phyloP scores from a whole-genome alignment of 2,888 invertebrate genomes.

The Xestia sexstrigata region DNA sequence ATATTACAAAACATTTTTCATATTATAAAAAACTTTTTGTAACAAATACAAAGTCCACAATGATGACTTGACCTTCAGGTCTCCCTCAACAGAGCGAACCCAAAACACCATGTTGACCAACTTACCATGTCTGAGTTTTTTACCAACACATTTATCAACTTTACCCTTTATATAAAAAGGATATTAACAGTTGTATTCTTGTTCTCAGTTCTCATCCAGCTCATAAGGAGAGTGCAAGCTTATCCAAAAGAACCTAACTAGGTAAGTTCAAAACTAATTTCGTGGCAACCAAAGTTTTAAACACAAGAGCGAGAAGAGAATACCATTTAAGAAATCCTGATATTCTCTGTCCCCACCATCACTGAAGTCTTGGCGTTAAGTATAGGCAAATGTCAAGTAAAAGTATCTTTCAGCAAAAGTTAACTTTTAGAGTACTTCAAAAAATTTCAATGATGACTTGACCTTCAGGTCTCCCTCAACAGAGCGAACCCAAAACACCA shows the following conservation, averaged over 20 bases:
- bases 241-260: background rate
- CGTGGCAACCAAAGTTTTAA: background rate
- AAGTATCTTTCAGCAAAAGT: background rate
- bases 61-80: conserved; percentile 88
- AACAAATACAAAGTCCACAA: conserved; percentile 43
- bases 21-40: background rate
- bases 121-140: conserved; percentile 75
- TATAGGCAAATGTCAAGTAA: background rate
- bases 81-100: conserved; percentile 89
- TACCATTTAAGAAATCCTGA: background rate
- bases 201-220: conserved; percentile 6
- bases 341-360: background rate
- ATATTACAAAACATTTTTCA: background rate
- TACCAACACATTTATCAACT: background rate
- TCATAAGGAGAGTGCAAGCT: background rate
- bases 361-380: background rate
- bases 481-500: conserved; percentile 86
- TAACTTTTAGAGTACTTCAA: background rate
- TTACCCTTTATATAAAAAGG: rapidly evolving
- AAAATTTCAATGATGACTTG: conserved; percentile 79
- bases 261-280: conserved; percentile 16
- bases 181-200: background rate
- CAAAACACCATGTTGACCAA: conserved; percentile 82
- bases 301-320: rapidly evolving
- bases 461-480: conserved; percentile 89